Conservation (phyloP, 2,113 vertebrate genomes). For the Sminthopsis crassicaudata region DNA sequence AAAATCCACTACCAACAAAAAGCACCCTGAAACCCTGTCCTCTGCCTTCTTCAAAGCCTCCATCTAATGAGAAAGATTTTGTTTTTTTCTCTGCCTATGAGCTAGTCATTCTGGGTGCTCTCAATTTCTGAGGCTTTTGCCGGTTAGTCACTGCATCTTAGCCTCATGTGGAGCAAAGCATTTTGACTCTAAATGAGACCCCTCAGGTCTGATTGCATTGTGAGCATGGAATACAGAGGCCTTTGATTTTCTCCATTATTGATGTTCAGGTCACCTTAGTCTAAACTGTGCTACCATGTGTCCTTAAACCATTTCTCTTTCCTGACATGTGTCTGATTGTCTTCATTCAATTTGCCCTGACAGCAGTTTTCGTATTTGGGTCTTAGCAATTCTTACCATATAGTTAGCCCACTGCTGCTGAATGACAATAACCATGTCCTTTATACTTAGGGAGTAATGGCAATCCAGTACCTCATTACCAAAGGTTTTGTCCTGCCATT, state of each 20-base stretch:
- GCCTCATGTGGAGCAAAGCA: not conserved
- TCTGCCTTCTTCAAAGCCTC: not conserved
- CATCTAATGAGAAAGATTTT: not conserved
- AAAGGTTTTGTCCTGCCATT: conserved; percentile 56
- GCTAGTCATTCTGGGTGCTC: not conserved
- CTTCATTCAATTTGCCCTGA: conserved; percentile 8
- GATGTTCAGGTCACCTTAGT: not conserved
- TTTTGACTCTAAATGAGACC: not conserved
- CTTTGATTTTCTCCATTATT: not conserved
- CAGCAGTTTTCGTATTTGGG: conserved; percentile 18
- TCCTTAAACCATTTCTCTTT: not conserved
- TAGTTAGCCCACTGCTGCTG: not conserved
- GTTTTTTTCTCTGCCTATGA: not conserved
- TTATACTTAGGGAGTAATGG: conserved; percentile 29
- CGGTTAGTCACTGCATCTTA: not conserved
- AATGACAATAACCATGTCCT: conserved; percentile 38
- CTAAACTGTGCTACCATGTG: not conserved
- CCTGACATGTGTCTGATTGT: not conserved
- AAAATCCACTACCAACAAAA: not conserved
- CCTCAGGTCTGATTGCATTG: not conserved
- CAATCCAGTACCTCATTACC: conserved; percentile 60
- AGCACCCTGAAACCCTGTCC: not conserved
- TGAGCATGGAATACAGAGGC: accelerated
- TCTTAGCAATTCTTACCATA: conserved; percentile 16
- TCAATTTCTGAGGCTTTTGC: not conserved